phyloP scores from a whole-genome alignment of 2,888 invertebrate genomes.

The Nomada flava region DNA sequence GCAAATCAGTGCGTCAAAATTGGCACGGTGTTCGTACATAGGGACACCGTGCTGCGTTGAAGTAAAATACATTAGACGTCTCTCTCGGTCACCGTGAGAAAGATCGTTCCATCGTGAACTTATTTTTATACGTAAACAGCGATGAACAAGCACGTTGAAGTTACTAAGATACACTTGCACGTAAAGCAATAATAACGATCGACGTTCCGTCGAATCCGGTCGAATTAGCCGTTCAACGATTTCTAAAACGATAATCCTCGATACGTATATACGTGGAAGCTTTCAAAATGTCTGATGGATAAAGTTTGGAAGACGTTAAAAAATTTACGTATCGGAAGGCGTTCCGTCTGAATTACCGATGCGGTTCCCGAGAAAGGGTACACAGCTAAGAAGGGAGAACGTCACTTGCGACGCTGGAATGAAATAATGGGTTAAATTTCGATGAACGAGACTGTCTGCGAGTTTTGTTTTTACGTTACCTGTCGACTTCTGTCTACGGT shows the following conservation, averaged over 20 bases:
- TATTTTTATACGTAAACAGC: slow-evolving; percentile 29
- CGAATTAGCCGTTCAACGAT: not conserved
- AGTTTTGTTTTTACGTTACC: slow-evolving; percentile 46
- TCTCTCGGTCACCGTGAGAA: slow-evolving; percentile 21
- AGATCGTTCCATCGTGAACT: slow-evolving; percentile 4
- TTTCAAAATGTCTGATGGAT: not conserved
- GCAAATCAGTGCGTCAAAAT: not conserved
- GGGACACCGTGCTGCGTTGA: slow-evolving; percentile 12
- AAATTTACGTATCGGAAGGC: not conserved
- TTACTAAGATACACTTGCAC: not conserved
- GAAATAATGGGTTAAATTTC: not conserved
- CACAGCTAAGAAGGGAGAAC: slow-evolving; percentile 28
- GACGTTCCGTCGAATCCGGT: not conserved
- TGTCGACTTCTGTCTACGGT: slow-evolving; percentile 50
- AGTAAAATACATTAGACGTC: slow-evolving; percentile 1
- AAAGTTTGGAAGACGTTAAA: not conserved
- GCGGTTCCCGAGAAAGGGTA: not conserved
- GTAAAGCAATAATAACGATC: too few relatives aligned
- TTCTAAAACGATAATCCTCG: too few relatives aligned
- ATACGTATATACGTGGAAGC: too few relatives aligned
- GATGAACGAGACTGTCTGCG: slow-evolving; percentile 2
- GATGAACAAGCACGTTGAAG: not conserved
- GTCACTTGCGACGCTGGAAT: slow-evolving; percentile 7
- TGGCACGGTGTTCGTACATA: not conserved
- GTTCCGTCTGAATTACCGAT: not conserved